These are phyloP conservation scores for Synergus itoensis DNA, from an alignment of 2,888 invertebrate genomes.

Conservation along the genomic window DNA sequence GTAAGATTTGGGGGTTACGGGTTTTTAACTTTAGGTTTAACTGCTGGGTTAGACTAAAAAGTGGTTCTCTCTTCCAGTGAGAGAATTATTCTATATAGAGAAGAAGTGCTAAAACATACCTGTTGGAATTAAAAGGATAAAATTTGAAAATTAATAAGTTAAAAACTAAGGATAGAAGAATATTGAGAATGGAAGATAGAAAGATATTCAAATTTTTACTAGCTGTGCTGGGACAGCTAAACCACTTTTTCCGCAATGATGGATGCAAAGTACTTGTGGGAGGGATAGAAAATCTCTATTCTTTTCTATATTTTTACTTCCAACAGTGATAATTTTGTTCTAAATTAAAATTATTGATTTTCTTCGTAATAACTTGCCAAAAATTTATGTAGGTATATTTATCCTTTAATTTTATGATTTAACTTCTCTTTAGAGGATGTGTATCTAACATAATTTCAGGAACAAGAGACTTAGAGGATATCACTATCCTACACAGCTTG, in stretches of 20 bases:
- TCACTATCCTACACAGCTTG: constrained; percentile 2
- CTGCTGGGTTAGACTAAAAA: constrained; percentile 4
- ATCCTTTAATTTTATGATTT: neutral
- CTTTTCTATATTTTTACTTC: too few species aligned
- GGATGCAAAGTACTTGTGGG: too few species aligned
- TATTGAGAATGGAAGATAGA: too few species aligned
- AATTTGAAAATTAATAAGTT: too few species aligned
- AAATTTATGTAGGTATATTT: neutral
- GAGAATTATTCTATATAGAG: neutral
- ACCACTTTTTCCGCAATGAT: too few species aligned
- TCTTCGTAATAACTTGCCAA: neutral
- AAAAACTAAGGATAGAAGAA: too few species aligned
- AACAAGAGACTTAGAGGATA: neutral
- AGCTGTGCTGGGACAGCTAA: too few species aligned
- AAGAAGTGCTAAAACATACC: neutral
- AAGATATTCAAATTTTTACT: too few species aligned
- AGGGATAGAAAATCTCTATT: too few species aligned
- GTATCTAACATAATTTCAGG: neutral
- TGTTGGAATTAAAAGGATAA: too few species aligned
- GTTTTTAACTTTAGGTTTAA: constrained; percentile 54
- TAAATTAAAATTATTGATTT: neutral
- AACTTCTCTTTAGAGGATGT: neutral
- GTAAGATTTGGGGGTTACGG: constrained; percentile 67
- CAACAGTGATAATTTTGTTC: too few species aligned
- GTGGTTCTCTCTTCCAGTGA: neutral